A percentile compares a stretch with the other conserved stretches of the same genome.
phyloP scores from a whole-genome alignment of 2,888 invertebrate genomes.

The Nymphalis urticae region DNA sequence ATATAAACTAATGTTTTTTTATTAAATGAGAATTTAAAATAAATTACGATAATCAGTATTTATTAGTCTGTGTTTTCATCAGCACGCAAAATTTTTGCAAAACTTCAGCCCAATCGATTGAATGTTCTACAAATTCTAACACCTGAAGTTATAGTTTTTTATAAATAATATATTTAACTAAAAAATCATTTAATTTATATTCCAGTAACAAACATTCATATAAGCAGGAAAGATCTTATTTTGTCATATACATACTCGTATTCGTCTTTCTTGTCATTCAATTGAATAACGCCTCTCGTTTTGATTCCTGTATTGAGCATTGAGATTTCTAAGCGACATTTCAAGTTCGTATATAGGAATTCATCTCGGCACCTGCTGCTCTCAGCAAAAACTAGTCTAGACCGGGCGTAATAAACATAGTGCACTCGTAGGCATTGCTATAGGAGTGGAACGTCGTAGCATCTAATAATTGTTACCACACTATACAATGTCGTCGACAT shows the following conservation, averaged over 20 bases:
- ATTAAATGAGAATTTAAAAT: too few species aligned
- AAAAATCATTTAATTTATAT: too few species aligned
- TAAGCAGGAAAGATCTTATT: too few species aligned
- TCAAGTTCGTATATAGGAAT: slow-evolving; percentile 39
- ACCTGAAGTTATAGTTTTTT: too few species aligned
- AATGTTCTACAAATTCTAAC: too few species aligned
- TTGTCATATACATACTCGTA: not conserved
- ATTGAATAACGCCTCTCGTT: slow-evolving; percentile 6
- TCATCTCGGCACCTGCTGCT: slow-evolving; percentile 55
- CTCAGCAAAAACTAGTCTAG: slow-evolving; percentile 70
- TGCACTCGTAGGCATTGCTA: slow-evolving; percentile 46
- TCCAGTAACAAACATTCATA: too few species aligned
- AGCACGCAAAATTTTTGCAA: too few species aligned
- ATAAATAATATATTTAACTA: too few species aligned
- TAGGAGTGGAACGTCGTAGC: not conserved
- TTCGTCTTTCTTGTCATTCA: not conserved
- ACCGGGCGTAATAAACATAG: slow-evolving; percentile 53
- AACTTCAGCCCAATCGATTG: too few species aligned
- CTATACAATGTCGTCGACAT: slow-evolving; percentile 8
- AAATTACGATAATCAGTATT: too few species aligned
- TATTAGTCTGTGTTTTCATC: too few species aligned
- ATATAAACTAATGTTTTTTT: too few species aligned
- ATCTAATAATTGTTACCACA: slow-evolving; percentile 9
- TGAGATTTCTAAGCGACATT: slow-evolving; percentile 43
- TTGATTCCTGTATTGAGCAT: slow-evolving; percentile 20